A percentile compares a stretch with the other conserved stretches of the same genome.
phyloP scores from a whole-genome alignment of 2,888 invertebrate species.

The Allophyes oxyacanthae region DNA sequence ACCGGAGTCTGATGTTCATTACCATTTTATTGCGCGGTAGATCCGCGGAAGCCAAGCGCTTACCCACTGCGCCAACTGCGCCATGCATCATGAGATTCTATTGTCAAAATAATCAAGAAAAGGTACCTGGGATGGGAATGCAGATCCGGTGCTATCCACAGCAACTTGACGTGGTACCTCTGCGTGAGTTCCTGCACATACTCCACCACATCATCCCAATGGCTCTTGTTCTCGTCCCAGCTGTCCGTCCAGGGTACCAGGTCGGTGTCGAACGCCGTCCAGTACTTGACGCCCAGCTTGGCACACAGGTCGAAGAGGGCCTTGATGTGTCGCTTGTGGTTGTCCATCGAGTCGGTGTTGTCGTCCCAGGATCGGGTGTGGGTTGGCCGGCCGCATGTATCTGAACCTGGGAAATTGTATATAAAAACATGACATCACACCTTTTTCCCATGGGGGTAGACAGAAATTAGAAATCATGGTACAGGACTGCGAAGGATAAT shows the following conservation, averaged over 20 bases:
- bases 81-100: no score
- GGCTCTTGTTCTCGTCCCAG: slow-evolving; percentile 86
- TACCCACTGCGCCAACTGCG: no score
- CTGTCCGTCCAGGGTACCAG: slow-evolving; percentile 88
- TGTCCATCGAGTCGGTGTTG: slow-evolving; percentile 86
- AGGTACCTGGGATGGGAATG: slow-evolving; percentile 89
- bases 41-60: no score
- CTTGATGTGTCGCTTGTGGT: slow-evolving; percentile 89
- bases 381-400: slow-evolving; percentile 81
- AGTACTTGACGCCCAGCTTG: slow-evolving; percentile 90
- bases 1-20: no score
- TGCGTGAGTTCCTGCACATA: slow-evolving; percentile 88
- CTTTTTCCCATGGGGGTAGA: no score
- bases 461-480: no score
- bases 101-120: background rate
- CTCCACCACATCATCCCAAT: slow-evolving; percentile 90
- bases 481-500: no score
- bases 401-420: slow-evolving; percentile 77
- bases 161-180: slow-evolving; percentile 87
- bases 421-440: no score
- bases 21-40: no score
- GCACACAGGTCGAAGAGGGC: slow-evolving; percentile 90
- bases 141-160: slow-evolving; percentile 91
- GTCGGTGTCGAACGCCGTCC: slow-evolving; percentile 91
- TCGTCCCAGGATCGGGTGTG: slow-evolving; percentile 89